Percentiles rank a stretch among this genome's conserved stretches.
These are phyloP conservation scores for Calycopis cecrops DNA, from an alignment of 1,140 invertebrate species.

Conservation along the genomic window DNA sequence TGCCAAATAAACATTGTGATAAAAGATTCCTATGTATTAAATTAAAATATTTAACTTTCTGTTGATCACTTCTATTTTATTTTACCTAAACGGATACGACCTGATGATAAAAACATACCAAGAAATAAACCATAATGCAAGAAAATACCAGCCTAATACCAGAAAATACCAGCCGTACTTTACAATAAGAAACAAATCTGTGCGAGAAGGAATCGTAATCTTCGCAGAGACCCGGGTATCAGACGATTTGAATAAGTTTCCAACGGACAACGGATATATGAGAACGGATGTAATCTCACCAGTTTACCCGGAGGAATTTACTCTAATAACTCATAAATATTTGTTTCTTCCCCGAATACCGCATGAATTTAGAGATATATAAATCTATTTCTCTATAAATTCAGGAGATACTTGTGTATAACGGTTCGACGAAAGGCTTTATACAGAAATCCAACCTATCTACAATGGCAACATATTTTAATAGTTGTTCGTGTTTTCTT, in stretches of 20 bases:
- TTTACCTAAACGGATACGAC: too few species aligned
- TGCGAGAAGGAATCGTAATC: slow-evolving; percentile 1
- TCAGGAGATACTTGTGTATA: too few species aligned
- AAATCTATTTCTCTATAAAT: too few species aligned
- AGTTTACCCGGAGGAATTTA: slow-evolving; percentile 4
- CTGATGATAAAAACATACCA: background rate
- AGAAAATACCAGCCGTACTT: background rate
- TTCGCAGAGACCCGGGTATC: background rate
- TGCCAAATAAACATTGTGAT: too few species aligned
- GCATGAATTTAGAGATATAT: background rate
- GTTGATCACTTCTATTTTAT: too few species aligned
- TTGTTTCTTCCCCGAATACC: background rate
- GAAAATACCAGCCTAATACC: background rate
- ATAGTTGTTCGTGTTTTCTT: too few species aligned
- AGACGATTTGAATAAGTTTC: slow-evolving; percentile 4
- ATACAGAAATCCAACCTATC: too few species aligned
- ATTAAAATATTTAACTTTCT: too few species aligned
- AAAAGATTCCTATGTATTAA: too few species aligned
- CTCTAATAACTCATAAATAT: slow-evolving; percentile 9
- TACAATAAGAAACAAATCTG: background rate
- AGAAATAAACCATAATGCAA: too few species aligned
- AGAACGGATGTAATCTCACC: background rate
- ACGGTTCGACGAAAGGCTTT: too few species aligned
- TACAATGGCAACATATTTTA: too few species aligned
- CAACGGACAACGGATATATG: background rate